These are phyloP conservation scores for Malurus leucopterus DNA, from an alignment of 2,797 vertebrate species.

Conservation along the genomic window DNA sequence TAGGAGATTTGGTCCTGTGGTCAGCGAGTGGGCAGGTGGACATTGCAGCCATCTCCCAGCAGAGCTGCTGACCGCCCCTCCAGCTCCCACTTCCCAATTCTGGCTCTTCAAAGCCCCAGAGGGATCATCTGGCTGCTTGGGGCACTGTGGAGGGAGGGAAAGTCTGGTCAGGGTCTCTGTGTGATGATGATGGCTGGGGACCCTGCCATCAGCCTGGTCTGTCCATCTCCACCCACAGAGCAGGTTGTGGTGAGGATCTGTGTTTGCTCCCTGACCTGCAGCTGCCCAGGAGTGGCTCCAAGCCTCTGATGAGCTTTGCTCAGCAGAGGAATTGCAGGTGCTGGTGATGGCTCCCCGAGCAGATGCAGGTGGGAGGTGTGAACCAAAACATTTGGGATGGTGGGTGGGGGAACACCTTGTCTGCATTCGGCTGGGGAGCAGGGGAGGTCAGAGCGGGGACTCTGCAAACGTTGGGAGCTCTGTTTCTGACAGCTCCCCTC, in stretches of 20 bases:
- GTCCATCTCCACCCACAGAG: not conserved
- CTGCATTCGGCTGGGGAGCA: not conserved
- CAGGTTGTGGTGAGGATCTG: not conserved
- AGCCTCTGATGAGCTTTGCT: not conserved
- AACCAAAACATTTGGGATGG: not conserved
- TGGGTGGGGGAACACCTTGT: not conserved
- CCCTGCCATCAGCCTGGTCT: not conserved
- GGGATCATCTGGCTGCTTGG: not conserved
- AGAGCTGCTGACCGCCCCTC: not conserved
- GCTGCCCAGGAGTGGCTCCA: not conserved
- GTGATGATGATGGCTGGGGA: not conserved
- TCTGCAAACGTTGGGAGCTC: not conserved
- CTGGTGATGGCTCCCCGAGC: not conserved
- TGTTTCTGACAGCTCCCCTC: not conserved
- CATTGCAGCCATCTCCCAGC: not conserved
- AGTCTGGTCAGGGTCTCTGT: not conserved
- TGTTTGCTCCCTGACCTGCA: not conserved
- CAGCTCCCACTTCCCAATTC: not conserved
- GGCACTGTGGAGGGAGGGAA: not conserved
- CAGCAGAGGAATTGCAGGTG: not conserved
- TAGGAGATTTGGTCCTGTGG: rapidly evolving
- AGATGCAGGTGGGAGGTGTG: not conserved
- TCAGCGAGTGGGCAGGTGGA: not conserved
- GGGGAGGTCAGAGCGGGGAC: not conserved
- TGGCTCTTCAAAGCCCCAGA: not conserved